Conservation (phyloP, 1,140 invertebrate species). For the Drosophila biarmipes region DNA sequence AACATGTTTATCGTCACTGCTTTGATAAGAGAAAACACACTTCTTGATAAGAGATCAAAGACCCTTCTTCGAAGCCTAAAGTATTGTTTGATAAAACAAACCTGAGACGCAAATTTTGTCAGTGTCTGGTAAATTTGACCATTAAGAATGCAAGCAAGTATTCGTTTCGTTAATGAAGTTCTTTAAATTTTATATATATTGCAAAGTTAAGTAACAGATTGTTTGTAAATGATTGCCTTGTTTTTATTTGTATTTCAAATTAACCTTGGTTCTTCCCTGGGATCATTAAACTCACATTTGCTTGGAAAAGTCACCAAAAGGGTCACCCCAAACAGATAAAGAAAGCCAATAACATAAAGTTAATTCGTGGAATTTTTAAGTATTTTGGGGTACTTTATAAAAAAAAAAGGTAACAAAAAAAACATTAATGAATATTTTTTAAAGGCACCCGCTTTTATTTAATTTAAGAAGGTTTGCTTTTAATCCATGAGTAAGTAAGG, state of each 20-base stretch:
- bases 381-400: background rate
- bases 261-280: background rate
- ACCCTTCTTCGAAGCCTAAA: background rate
- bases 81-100: conserved; percentile 4
- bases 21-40: background rate
- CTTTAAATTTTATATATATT: too few relatives aligned
- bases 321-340: conserved; percentile 5
- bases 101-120: conserved; percentile 24
- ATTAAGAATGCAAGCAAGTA: background rate
- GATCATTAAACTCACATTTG: conserved; percentile 1
- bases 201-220: background rate
- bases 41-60: background rate
- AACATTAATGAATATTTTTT: too few relatives aligned
- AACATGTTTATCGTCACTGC: background rate
- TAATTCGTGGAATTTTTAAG: background rate
- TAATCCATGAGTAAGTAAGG: too few relatives aligned
- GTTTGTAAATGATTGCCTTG: background rate
- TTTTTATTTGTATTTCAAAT: background rate
- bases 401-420: too few relatives aligned
- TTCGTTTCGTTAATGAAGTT: background rate
- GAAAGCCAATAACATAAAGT: conserved; percentile 4
- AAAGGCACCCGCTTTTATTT: background rate
- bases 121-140: background rate
- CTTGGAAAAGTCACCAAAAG: background rate
- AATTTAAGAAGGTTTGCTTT: background rate